A percentile compares a stretch with the other conserved stretches of the same genome.
phyloP scores from a whole-genome alignment of 2,797 vertebrate species.

The Acropternis orthonyx region DNA sequence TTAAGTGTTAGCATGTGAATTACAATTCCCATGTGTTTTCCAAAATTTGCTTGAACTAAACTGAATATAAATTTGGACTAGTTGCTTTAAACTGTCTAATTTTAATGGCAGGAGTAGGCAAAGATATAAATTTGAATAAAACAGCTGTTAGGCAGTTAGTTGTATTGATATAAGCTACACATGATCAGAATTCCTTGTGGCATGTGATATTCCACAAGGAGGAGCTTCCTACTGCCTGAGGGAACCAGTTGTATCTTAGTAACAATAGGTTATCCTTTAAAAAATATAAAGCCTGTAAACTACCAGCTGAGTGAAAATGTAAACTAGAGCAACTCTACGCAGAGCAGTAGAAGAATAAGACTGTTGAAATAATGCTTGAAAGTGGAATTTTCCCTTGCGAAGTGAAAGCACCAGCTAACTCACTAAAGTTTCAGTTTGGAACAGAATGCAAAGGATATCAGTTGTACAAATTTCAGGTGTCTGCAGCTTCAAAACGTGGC shows the following conservation, averaged over 20 bases:
- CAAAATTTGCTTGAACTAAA: constrained; percentile 73
- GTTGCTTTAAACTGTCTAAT: constrained; percentile 72
- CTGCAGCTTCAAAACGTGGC: not conserved
- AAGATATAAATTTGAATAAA: constrained; percentile 64
- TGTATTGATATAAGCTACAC: constrained; percentile 34
- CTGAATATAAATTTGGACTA: constrained; percentile 66
- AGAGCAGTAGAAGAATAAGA: not conserved
- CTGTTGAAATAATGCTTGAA: not conserved
- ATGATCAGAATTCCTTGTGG: constrained; percentile 38
- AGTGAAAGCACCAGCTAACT: not conserved
- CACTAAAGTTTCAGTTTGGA: not conserved
- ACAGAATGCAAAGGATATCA: not conserved
- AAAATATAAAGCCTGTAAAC: not conserved
- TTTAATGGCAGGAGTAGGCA: constrained; percentile 67
- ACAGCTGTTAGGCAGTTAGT: constrained; percentile 56
- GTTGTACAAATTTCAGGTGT: not conserved
- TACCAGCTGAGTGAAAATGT: not conserved
- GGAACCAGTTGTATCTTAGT: not conserved
- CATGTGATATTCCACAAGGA: not conserved
- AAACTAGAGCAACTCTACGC: not conserved
- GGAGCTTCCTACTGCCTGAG: not conserved
- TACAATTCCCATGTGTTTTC: constrained; percentile 75
- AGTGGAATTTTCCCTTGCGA: not conserved
- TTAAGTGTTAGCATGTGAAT: constrained; percentile 76
- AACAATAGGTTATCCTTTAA: not conserved